Base-by-base conservation (phyloP, 2,888 invertebrate species). In the Uloborus plumipes region DNA sequence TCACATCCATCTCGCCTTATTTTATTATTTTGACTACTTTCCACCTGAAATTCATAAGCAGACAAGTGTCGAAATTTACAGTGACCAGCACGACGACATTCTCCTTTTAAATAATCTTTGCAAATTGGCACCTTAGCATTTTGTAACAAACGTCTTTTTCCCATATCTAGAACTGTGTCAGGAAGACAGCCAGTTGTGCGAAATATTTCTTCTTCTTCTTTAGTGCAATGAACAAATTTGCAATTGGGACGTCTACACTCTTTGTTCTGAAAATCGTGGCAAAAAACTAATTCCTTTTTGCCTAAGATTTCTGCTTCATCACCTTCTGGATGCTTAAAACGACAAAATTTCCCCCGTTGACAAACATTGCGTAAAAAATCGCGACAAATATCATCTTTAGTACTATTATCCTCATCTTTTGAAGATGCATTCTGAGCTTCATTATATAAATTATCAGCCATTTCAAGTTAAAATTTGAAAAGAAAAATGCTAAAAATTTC, bases 191-290 rank as follows among this genome's bases (percentile, higher is more conserved):
- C 94, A 15, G 93, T 93, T 69, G 91, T 91, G 86, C 93, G 92
- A 87, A 93, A 93, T 83, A 93, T 92, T 84, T 91, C 91, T 88
- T 94, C 94, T 86, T 93, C 93, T 87, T 93, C 92, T 20, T 93
- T 91, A 0, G 93, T 91, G 87, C 94, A 94, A 88, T 95, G 95
- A 61, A 94, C 91, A 88, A 94, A 94, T 87, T 93, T 93, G 87
- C 94, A 94, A 80, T 92, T 93, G 4, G 91, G 91, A 86, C 95
- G 91, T n/a, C 91, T 91, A 87, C 94, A 95, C 84, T 93, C 91
- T 61, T 92, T 92, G 88, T 95, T 95, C 89, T 94, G 94, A 86
- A 88, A 91, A 87, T 92, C 91, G 87, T 91, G 91, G 87, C 91
- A 91, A 87, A 91, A 92, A 53, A 90, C 89, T 80, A 88, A 87